Conservation (phyloP, 2,888 invertebrate genomes). For the Agelastica alni region DNA sequence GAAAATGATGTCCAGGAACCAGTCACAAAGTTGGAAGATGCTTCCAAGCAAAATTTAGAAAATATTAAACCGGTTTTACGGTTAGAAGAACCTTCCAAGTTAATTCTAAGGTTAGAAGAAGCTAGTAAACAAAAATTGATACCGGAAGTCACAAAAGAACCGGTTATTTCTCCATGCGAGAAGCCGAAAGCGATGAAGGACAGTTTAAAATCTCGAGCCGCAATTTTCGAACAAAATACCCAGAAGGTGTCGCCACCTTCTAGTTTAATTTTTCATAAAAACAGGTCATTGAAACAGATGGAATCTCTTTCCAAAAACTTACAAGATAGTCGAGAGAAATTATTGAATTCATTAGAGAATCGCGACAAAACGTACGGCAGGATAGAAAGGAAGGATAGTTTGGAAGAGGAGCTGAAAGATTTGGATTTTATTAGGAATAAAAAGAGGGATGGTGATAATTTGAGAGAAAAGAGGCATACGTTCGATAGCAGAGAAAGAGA, state of each 20-base stretch:
- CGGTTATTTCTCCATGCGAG: conserved; percentile 7
- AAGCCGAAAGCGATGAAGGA: conserved; percentile 34
- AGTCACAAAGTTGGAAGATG: conserved; percentile 11
- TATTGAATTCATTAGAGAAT: neutral
- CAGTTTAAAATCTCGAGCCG: conserved; percentile 46
- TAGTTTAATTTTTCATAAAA: conserved; percentile 27
- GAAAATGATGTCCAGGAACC: conserved; percentile 28
- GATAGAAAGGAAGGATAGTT: conserved; percentile 30
- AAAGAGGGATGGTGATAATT: conserved; percentile 36
- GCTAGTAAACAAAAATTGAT: neutral
- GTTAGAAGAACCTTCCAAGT: conserved; percentile 5
- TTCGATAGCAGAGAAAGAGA: conserved; percentile 49
- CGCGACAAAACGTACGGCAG: conserved; percentile 24
- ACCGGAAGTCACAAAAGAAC: neutral
- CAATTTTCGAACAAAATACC: conserved; percentile 46
- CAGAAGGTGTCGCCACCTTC: conserved; percentile 35
- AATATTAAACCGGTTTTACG: conserved; percentile 12
- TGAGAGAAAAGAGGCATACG: conserved; percentile 48
- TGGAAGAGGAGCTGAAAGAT: conserved; percentile 38
- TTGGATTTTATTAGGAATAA: conserved; percentile 43
- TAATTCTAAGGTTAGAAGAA: neutral
- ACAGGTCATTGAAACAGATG: conserved; percentile 31
- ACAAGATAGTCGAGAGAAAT: conserved; percentile 27
- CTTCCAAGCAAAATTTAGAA: conserved; percentile 4
- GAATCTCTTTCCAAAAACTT: conserved; percentile 32